Base-by-base conservation (phyloP, 1,140 invertebrate species). In the Himalopsyche phryganea region DNA sequence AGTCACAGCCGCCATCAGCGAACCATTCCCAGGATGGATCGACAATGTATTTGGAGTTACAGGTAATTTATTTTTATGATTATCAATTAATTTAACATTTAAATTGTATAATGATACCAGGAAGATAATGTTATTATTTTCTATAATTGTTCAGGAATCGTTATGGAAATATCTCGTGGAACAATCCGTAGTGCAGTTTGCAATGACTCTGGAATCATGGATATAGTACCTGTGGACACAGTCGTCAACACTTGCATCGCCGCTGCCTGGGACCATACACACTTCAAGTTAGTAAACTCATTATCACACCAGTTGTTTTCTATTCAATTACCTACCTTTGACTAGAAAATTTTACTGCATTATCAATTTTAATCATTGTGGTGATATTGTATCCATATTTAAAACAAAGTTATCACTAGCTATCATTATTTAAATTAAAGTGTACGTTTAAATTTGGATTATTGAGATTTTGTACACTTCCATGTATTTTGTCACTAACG, bases 11-110 rank as follows among this genome's bases (percentile, higher is more conserved):
- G 85, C 89, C 0, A 82, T 83, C 67, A 81, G 82, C 58, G 89
- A 92, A 69, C 90, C 90, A 0, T 86, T 81, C 68, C 87, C 88
- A 0, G 93, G 94, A 1, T 98, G 96, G 96, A 90, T 96, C 45
- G 96, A 98, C 71, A 98, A 96, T 67, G 81, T 92, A n/a, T 92
- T 90, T 71, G 95, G 94, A 14, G 83, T 85, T 1, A 85, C 82
- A 11, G 83, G 84, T 67, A 57, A 50, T 1, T 4, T 40, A 40
- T n/a, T n/a, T n/a, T n/a, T n/a, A n/a, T n/a, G n/a, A 35, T 44
- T 44, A 44, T 44, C 14, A 44, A 7, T 7, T 44, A 33, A 23
- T 15, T n/a, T n/a, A n/a, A n/a, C n/a, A n/a, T n/a, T n/a, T n/a
- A n/a, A n/a, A n/a, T n/a, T n/a, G n/a, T n/a, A 5, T 28, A 28